These are phyloP conservation scores for Hololepta plana DNA, from an alignment of 2,888 invertebrate species.

Conservation along the genomic window DNA sequence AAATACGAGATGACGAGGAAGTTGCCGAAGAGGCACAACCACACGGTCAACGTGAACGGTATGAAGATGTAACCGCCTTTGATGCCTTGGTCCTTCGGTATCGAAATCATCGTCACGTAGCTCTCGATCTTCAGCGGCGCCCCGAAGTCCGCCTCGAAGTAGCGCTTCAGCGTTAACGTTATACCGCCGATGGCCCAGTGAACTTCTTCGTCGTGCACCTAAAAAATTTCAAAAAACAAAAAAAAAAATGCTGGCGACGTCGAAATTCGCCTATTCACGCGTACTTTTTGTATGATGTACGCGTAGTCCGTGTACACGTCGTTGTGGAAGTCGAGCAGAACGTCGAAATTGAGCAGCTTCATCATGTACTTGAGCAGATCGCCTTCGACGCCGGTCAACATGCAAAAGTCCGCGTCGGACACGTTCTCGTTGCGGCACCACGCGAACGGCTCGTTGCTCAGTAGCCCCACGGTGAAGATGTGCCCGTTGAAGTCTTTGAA, in stretches of 20 bases:
- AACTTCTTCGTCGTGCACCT: too few species aligned
- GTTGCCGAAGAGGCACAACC: conserved; percentile 4
- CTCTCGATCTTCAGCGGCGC: conserved; percentile 3
- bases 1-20: conserved; percentile 2
- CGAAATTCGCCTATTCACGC: too few species aligned
- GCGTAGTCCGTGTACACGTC: too few species aligned
- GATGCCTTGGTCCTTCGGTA: conserved; percentile 6
- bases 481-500: conserved; percentile 5
- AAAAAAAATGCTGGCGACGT: too few species aligned
- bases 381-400: too few species aligned
- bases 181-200: conserved; percentile 6
- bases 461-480: conserved; percentile 4
- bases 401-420: too few species aligned
- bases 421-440: too few species aligned
- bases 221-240: too few species aligned
- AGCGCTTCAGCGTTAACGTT: conserved; percentile 3
- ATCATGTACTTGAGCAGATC: too few species aligned
- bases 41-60: conserved; percentile 5
- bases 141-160: conserved; percentile 3
- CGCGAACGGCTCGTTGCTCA: conserved; percentile 4
- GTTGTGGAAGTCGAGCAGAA: too few species aligned
- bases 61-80: conserved; percentile 4
- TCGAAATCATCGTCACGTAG: conserved; percentile 4
- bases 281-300: too few species aligned
- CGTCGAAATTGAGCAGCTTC: too few species aligned